Base-by-base conservation (phyloP, 2,797 vertebrate genomes). In the Paramormyrops hopkinsi region DNA sequence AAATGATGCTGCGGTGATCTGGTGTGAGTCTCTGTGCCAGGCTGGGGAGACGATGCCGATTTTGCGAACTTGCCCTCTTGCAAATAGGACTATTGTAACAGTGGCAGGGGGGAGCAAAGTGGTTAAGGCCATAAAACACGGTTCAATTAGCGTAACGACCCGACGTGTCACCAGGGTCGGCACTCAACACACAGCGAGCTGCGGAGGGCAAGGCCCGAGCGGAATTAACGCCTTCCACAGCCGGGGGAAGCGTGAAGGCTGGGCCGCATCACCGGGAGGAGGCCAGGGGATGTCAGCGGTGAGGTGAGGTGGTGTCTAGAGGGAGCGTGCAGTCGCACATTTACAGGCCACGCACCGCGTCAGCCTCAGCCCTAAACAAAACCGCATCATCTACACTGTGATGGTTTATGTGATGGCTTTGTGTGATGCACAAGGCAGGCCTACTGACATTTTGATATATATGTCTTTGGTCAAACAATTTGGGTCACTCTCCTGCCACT, bases 361-460 rank as follows among this genome's bases (percentile, higher is more conserved):
- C 48, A 0, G 25, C 50, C 22, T 86, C 50, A 86, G 37, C 22
- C 22, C 83, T 86, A 53, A 86, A 33, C 83, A 51, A 86, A 86
- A 51, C 44, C 8, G 2, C 37, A 79, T 79, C 37, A n/a, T 46
- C 37, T n/a, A 9, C 73, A 79, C 73, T 8, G 7, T 48, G 22
- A 85, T 2, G 48, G n/a, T 5, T 85, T 51, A 53, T 19, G 25
- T 29, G 83, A 86, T 51, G 50, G 94, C 92, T 90, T 46, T 0
- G 65, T 90, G 93, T 95, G 94, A 95, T 94, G 91, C 94, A 94
- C 92, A 92, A 93, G 93, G 76, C 37, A 85, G 92, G 92, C 93
- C 90, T 54, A 91, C 92, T 93, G 93, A 95, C 94, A 95, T 93
- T 93, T 94, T 94, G 92, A 94, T 94, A 94, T 95, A 94, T 94